Evolutionary conservation across 2,113 vertebrate species (phyloP).

Genomic region (Hymenochirus boettgeri): DNA sequence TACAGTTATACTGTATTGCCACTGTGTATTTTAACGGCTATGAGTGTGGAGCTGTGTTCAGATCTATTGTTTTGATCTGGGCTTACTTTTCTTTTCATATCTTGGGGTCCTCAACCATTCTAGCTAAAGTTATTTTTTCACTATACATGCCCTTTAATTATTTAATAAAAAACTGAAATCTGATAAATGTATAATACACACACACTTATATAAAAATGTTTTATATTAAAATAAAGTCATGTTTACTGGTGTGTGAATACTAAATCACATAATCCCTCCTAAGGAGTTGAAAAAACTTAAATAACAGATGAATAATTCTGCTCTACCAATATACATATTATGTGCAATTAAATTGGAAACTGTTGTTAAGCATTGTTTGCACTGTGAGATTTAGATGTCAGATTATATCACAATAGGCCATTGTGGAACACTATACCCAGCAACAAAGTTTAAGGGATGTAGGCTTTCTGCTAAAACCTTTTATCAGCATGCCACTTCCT

Average conservation of each 20-base stretch:
- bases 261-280: neutral
- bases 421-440: constrained; percentile 21
- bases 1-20: too few relatives aligned
- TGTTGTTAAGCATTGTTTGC: constrained; percentile 18
- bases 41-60: too few relatives aligned
- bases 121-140: too few relatives aligned
- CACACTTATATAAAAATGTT: too few relatives aligned
- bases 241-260: constrained; percentile 12
- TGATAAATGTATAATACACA: too few relatives aligned
- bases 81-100: too few relatives aligned
- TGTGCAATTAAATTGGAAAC: constrained; percentile 18
- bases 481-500: constrained; percentile 33
- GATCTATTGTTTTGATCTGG: too few relatives aligned
- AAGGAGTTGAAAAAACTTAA: neutral
- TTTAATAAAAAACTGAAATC: too few relatives aligned
- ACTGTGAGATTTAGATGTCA: constrained; percentile 12
- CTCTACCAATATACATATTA: neutral
- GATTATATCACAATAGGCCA: constrained; percentile 33
- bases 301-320: constrained; percentile 3
- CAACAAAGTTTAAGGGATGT: constrained; percentile 20
- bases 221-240: too few relatives aligned
- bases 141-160: too few relatives aligned
- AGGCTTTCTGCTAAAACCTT: constrained; percentile 10
- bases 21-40: too few relatives aligned
- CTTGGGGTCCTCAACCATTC: too few relatives aligned